Base-by-base conservation (phyloP, 2,797 vertebrate species). In the Lutjanus campechanus region DNA sequence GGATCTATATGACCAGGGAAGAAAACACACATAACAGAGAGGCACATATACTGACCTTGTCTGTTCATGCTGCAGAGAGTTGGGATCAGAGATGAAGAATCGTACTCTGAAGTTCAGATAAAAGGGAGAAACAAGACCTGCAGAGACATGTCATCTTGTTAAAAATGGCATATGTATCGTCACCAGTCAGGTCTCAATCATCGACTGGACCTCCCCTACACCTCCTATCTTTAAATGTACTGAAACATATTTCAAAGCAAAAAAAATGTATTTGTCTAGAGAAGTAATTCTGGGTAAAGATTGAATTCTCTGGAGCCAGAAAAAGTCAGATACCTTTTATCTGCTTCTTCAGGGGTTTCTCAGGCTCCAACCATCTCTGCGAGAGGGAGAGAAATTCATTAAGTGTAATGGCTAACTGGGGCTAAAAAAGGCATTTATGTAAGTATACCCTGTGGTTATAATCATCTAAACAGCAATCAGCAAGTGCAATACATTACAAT, bases 61-160 rank as follows among this genome's bases (percentile, higher is more conserved):
- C 95, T 98, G 96, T 88, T 99, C 97, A 89, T 97, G 96, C 85
- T 98, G 97, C 89, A 99, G 96, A 74, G 97, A 97, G 93, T 98
- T 99, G 82, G 98, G 98, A 93, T 99, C 98, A 77, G 98, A 97
- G 93, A 99, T 97, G 95, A 99, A 99, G 96, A 98, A 99, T 88
- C 97, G 96, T 81, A 99, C 98, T 93, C 97, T 96, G 94, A 99
- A 98, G 95, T 96, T 96, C 89, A 99, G 95, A 69, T 94, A 97
- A 95, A 97, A 98, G 46, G 97, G 97, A 82, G 96, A 96, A 85
- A 92, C 82, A 22, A 93, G 89, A 87, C 95, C 95, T 94, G 91
- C 60, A 72, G 56, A 79, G 66, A 91, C 81, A 90, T 16, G 22
- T 76, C 66, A 76, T 1, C 12, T 19, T 29, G 64, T 85, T 55